Conservation (phyloP, 1,140 invertebrate species). For the Drosophila nannoptera region DNA sequence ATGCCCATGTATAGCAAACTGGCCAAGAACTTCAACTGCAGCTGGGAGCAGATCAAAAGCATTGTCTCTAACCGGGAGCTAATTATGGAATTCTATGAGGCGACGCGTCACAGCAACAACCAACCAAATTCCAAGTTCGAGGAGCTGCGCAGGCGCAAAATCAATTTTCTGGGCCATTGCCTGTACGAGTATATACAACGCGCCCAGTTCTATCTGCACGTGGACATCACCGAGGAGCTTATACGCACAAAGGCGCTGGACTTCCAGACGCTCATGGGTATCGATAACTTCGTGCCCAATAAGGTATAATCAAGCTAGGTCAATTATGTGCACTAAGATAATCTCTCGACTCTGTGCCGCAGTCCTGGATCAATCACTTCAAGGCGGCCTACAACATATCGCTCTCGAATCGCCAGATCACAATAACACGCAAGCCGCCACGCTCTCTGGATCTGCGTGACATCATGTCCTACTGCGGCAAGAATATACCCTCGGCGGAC, state of each 20-base stretch:
- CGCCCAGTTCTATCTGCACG: slow-evolving; percentile 59
- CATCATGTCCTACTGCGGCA: slow-evolving; percentile 71
- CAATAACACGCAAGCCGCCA: slow-evolving; percentile 60
- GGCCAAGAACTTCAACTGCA: slow-evolving; percentile 73
- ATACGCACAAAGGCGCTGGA: slow-evolving; percentile 67
- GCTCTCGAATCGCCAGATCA: slow-evolving; percentile 67
- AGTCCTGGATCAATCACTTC: slow-evolving; percentile 71
- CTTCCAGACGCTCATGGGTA: slow-evolving; percentile 62
- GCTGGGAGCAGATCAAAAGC: slow-evolving; percentile 77
- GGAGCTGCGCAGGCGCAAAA: slow-evolving; percentile 62
- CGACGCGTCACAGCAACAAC: slow-evolving; percentile 38
- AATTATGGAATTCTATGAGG: slow-evolving; percentile 68
- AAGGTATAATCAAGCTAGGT: slow-evolving; percentile 32
- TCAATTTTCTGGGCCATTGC: slow-evolving; percentile 67
- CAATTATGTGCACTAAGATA: not conserved
- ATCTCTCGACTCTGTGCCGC: not conserved
- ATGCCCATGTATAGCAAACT: slow-evolving; percentile 73
- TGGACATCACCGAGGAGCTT: slow-evolving; percentile 66
- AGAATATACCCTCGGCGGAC: slow-evolving; percentile 37
- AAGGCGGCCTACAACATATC: slow-evolving; percentile 71
- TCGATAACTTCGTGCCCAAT: slow-evolving; percentile 67
- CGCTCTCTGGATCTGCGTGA: slow-evolving; percentile 63
- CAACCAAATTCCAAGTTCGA: slow-evolving; percentile 39
- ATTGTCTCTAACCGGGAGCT: slow-evolving; percentile 66
- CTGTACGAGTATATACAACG: slow-evolving; percentile 72